Evolutionary conservation across 2,797 vertebrate genomes (phyloP).

Genomic region (Cetoscarus ocellatus): DNA sequence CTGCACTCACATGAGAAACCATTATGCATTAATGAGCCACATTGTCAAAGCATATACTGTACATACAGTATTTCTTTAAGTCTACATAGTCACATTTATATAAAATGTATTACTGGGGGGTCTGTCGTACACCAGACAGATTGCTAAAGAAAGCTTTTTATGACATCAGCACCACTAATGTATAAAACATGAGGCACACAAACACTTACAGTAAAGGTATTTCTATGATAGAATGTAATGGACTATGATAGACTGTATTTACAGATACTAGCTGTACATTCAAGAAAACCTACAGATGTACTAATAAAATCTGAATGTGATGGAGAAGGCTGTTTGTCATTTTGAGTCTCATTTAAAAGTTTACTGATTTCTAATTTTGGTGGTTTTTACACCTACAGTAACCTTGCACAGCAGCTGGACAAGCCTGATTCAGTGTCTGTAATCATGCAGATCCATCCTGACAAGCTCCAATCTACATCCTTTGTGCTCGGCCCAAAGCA

Average conservation of each 20-base stretch:
- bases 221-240: slow-evolving; percentile 63
- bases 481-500: too few relatives aligned
- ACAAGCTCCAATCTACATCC: too few relatives aligned
- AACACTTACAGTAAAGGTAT: slow-evolving; percentile 40
- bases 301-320: slow-evolving; percentile 59
- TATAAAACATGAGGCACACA: slow-evolving; percentile 42
- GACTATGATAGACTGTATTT: slow-evolving; percentile 56
- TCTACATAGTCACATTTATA: slow-evolving; percentile 59
- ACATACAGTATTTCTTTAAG: slow-evolving; percentile 53
- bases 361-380: too few relatives aligned
- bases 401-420: too few relatives aligned
- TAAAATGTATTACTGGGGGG: slow-evolving; percentile 12
- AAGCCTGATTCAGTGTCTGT: too few relatives aligned
- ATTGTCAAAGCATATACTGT: slow-evolving; percentile 49
- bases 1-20: slow-evolving; percentile 59
- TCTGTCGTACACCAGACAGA: slow-evolving; percentile 30
- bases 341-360: background rate
- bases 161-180: slow-evolving; percentile 47
- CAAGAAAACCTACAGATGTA: slow-evolving; percentile 55
- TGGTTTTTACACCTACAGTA: too few relatives aligned
- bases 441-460: too few relatives aligned
- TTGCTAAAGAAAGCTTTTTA: slow-evolving; percentile 70
- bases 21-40: slow-evolving; percentile 77
- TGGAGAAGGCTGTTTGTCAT: slow-evolving; percentile 4
- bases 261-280: slow-evolving; percentile 64